Evolutionary conservation across 2,113 vertebrate species (phyloP).

Genomic region (Erythrocercus mccallii): DNA sequence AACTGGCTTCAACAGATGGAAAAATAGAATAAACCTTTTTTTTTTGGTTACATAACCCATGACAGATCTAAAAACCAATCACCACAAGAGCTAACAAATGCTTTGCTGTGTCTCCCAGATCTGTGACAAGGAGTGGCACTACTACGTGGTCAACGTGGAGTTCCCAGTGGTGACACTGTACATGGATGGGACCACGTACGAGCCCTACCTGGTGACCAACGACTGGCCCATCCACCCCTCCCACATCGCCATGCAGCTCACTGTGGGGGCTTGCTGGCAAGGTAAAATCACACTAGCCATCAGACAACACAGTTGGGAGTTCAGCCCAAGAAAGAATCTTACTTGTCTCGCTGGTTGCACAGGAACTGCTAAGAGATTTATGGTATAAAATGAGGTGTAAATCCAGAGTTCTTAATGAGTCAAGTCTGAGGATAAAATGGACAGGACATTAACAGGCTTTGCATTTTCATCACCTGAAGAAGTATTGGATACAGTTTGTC

Average conservation of each 20-base stretch:
- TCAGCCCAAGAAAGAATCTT: neutral
- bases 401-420: neutral
- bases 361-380: neutral
- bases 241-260: conserved; percentile 95
- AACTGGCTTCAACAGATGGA: too few species aligned
- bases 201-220: conserved; percentile 97
- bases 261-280: conserved; percentile 98
- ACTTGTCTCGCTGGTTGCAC: accelerated
- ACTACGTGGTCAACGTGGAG: conserved; percentile 94
- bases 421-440: neutral
- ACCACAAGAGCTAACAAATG: neutral
- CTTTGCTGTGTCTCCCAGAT: conserved; percentile 78
- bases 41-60: too few species aligned
- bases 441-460: neutral
- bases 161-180: conserved; percentile 92
- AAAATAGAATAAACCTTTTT: too few species aligned
- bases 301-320: neutral
- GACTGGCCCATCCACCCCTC: conserved; percentile 98
- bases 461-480: neutral
- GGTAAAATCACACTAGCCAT: conserved; percentile 68
- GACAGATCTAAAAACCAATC: neutral
- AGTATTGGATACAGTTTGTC: neutral
- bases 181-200: conserved; percentile 91
- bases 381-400: neutral
- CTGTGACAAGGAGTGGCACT: conserved; percentile 99